Evolutionary conservation across 1,140 invertebrate genomes (phyloP), one percentile per base, ranked within the genome.

Genomic region (Zaprionus kolodkinae): DNA sequence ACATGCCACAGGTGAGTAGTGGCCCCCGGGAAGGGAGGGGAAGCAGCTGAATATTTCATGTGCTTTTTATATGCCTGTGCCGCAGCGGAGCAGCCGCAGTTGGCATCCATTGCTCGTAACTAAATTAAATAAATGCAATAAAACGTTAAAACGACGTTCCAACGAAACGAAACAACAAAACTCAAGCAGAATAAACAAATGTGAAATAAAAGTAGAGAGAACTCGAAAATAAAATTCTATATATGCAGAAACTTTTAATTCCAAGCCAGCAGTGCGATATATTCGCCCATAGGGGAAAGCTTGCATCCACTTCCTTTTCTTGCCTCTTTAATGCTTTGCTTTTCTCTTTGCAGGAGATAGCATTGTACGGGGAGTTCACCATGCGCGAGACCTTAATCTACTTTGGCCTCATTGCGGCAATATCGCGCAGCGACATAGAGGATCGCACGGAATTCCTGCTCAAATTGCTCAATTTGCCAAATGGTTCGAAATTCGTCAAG

Each of bases 331-430:
- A 61, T 68, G 56, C 67, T 13, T 52, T 50, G 75, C 60, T 52
- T 45, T 75, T 55, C n/a, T 15, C 40, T 9, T 85, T 76, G 78
- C 94, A 98, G 95, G 98, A 99, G 94, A 95, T 97, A 15, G 97
- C 98, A 0, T 93, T 99, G 9, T 98, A 98, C 87, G 95, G 96
- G 3, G 97, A 98, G 92, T 98, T 99, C 91, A 96, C 97, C 1
- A 98, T 98, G 64, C 93, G 95, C 38, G 98, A 99, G 92, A 99
- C 97, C 0, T 95, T 99, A 91, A 95, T 96, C 70, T 99, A 98
- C 92, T 99, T 98, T 91, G 98, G 98, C 2, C 96, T 97, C 94
- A 95, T 98, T 60, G 96, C 96, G 63, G 96, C 96, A 11, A 97
- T 99, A 96, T 93, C 93, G 1, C 95, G 95, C 0, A 86, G 93